These are phyloP conservation scores for Parapristionchus giblindavisi DNA, from an alignment of 2,888 invertebrate genomes.

Conservation along the genomic window DNA sequence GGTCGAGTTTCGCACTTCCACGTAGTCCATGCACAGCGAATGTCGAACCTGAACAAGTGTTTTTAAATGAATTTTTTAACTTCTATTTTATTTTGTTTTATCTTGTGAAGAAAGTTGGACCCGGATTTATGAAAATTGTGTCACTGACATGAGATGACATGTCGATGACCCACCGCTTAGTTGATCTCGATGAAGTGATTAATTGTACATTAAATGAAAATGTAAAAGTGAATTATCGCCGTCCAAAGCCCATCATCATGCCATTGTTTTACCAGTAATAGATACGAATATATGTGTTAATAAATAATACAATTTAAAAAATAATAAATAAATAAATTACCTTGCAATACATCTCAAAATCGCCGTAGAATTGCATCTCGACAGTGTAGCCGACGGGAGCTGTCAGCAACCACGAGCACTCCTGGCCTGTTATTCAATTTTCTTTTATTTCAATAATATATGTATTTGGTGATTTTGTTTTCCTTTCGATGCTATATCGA, in stretches of 20 bases:
- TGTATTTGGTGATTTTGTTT: too few species aligned
- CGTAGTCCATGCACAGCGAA: slow-evolving; percentile 70
- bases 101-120: background rate
- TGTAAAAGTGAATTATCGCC: too few species aligned
- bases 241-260: too few species aligned
- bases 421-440: slow-evolving; percentile 57
- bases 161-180: too few species aligned
- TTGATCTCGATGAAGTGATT: too few species aligned
- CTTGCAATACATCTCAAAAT: slow-evolving; percentile 70
- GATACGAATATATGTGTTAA: too few species aligned
- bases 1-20: slow-evolving; percentile 69
- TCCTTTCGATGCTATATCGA: too few species aligned
- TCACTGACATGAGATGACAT: too few species aligned
- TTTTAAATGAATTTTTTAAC: too few species aligned
- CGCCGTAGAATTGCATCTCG: slow-evolving; percentile 67
- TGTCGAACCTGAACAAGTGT: slow-evolving; percentile 56
- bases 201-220: too few species aligned
- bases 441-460: too few species aligned
- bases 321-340: slow-evolving; percentile 40
- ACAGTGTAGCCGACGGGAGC: slow-evolving; percentile 68
- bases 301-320: background rate
- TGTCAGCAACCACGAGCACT: slow-evolving; percentile 69
- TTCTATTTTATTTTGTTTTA: background rate
- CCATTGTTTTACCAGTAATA: too few species aligned
- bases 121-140: background rate